Base-by-base conservation (phyloP, 64 coral and sea anemone species). In the Stichodactyla mertensii region DNA sequence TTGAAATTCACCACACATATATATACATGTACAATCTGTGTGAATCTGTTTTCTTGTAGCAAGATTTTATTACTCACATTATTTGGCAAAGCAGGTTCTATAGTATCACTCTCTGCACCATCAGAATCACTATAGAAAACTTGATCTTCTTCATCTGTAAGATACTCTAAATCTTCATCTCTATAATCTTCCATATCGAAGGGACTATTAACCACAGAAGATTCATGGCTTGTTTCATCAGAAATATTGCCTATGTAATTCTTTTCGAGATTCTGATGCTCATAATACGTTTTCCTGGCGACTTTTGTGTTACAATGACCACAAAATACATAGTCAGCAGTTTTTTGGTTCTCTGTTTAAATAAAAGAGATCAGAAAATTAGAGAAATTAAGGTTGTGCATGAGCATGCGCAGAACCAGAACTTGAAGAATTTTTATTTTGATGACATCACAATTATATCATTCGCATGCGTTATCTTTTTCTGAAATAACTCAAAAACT, bases 51-150 rank as follows among this genome's bases (percentile, higher is more conserved):
- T 31, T 77, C 11, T 77, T 77, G 7, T 28, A 77, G 71, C n/a
- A 31, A 77, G 7, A 15, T 28, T 77, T 77, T 77, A 77, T 31
- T 28, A 77, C 71, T 77, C 20, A 77, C 71, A 24, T 23, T 51
- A 7, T 77, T 28, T 26, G 71, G 14, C 22, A 14, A 11, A 14
- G 61, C 11, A 64, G 61, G 11, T 14, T 77, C 14, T 28, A 16
- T 51, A n/a, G 14, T 77, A 51, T 26, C 36, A 77, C 22, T 77
- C 6, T 77, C 71, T 77, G 22, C 19, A 31, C 23, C 71, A 77
- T 77, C 71, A 77, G 71, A 31, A 77, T 77, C 71, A 28, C 71
- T 77, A 77, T 13, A 31, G 71, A 31, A 77, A 28, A 77, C 71
- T 77, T 51, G 71, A 77, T 51, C 36, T 77, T 77, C 71, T 0